These are phyloP conservation scores for Sesia apiformis DNA, from an alignment of 2,888 invertebrate genomes.

Conservation along the genomic window DNA sequence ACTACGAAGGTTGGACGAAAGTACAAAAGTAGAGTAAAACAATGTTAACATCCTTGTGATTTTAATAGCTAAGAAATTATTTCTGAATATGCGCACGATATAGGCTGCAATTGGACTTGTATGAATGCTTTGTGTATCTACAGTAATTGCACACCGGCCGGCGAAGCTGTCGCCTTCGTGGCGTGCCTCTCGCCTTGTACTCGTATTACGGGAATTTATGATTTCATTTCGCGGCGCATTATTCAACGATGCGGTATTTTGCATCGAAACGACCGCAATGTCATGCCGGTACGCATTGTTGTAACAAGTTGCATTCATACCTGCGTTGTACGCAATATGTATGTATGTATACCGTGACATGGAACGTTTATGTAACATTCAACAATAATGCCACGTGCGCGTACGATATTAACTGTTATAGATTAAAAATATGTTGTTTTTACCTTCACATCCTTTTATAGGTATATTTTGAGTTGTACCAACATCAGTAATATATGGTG, in stretches of 20 bases:
- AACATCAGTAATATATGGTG: too few species aligned
- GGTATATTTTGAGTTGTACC: too few species aligned
- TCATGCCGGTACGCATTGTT: conserved; percentile 19
- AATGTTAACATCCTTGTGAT: neutral
- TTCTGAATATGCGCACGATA: neutral
- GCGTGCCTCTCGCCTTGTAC: neutral
- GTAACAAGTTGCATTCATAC: neutral
- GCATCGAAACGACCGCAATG: conserved; percentile 52
- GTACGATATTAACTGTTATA: too few species aligned
- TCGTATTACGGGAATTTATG: conserved; percentile 57
- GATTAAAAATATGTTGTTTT: too few species aligned
- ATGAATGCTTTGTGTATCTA: neutral
- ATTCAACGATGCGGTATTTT: conserved; percentile 51
- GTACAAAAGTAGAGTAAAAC: too few species aligned
- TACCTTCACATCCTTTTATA: too few species aligned
- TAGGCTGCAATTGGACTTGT: neutral
- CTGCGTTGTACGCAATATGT: too few species aligned
- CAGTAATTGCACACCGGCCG: neutral
- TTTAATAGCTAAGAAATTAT: neutral
- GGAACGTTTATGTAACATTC: too few species aligned
- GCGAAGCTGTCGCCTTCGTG: too few species aligned
- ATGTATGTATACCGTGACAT: too few species aligned
- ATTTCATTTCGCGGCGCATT: conserved; percentile 67
- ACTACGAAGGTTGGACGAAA: too few species aligned
- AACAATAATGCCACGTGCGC: too few species aligned